These are phyloP conservation scores for Camelus bactrianus DNA, from an alignment of 2,113 vertebrate species.

Conservation along the genomic window DNA sequence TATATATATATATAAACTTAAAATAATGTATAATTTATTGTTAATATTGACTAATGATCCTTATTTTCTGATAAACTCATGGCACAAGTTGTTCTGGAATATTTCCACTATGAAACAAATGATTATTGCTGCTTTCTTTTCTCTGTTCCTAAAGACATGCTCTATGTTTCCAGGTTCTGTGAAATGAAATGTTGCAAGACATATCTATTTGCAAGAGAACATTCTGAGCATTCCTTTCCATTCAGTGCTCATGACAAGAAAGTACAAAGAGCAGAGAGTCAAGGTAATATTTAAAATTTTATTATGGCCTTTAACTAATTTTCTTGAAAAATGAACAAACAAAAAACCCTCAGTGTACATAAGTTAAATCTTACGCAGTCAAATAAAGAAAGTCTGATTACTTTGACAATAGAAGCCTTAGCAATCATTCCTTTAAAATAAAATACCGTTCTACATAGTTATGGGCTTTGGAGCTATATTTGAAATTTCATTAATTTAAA, in stretches of 20 bases:
- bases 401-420: conserved; percentile 11
- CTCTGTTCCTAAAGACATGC: not conserved
- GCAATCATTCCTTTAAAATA: not conserved
- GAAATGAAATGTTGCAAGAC: not conserved
- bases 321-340: not conserved
- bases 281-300: conserved; percentile 20
- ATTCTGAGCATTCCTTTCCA: not conserved
- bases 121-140: not conserved
- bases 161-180: not conserved
- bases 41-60: not conserved
- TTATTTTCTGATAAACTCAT: not conserved
- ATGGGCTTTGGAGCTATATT: not conserved
- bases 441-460: not conserved
- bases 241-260: not conserved
- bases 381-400: conserved; percentile 30
- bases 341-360: not conserved
- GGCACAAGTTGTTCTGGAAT: not conserved
- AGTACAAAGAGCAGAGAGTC: not conserved
- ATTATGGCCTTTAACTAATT: not conserved
- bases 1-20: not conserved
- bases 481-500: not conserved
- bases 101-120: not conserved
- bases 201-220: not conserved
- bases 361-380: conserved; percentile 15
- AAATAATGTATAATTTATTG: not conserved